Base-by-base conservation (phyloP, 1,140 invertebrate genomes). In the Hypsibius dujardini region DNA sequence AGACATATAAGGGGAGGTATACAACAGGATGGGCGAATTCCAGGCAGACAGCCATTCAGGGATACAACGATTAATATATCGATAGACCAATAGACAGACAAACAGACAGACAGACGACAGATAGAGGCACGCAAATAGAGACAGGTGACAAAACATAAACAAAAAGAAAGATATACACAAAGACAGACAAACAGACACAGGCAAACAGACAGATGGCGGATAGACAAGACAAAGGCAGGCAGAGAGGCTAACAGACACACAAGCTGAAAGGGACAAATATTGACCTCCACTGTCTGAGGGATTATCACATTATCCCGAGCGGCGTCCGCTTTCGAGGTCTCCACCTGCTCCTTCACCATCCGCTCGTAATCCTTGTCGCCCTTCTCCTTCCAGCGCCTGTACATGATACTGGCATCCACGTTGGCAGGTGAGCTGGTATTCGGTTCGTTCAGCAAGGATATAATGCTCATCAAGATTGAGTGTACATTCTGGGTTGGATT, bases 351-450 rank as follows among this genome's bases (percentile, higher is more conserved):
- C 3, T 47, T 47, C 28, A 72, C 72, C 47, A 46, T 73, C 12
- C 40, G 40, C 70, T 71, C 70, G 7, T 45, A 59, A 12, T 50
- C 70, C 70, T 71, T 56, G 15, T 71, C 67, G 46, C 67, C 67
- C 50, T 70, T 71, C n/a, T 71, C 67, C 47, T 60, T 71, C 46
- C 47, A 71, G 3, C 46, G 42, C 15, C 70, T 28, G 47, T 71
- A 71, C 70, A 71, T 71, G n/a, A 56, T 45, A 2, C 46, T 80
- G 12, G 80, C 80, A 76, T 81, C 79, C 50, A 81, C 80, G 76
- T 82, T 81, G 72, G 80, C 80, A 42, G 80, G 80, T 67, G 80
- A 81, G 72, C 76, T 80, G 73, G 79, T 81, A 74, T 82, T 82
- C 50, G 80, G 80, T 73, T 82, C 80, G 75, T 81, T 82, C 62